A percentile compares a stretch with the other conserved stretches of the same genome.
These are phyloP conservation scores for Ceyx cyanopectus DNA, from an alignment of 2,113 vertebrate species.

Conservation along the genomic window DNA sequence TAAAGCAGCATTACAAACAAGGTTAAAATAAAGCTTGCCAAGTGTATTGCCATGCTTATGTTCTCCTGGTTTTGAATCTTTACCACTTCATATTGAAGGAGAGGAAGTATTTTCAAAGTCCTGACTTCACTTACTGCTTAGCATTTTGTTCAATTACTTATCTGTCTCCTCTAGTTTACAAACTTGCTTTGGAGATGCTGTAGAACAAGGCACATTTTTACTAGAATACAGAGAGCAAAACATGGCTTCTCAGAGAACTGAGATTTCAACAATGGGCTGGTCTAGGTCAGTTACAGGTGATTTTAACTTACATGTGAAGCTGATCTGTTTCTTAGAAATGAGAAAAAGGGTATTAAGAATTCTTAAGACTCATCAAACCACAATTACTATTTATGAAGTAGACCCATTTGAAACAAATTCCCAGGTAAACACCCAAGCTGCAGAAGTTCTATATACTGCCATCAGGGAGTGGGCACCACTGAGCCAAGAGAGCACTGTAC, in stretches of 20 bases:
- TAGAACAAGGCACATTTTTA: not conserved
- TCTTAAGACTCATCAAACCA: not conserved
- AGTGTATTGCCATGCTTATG: not conserved
- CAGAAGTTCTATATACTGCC: constrained; percentile 89
- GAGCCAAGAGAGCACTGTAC: constrained; percentile 83
- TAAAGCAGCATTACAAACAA: not conserved
- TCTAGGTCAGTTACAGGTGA: not conserved
- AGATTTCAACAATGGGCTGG: not conserved
- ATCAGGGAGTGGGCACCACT: constrained; percentile 92
- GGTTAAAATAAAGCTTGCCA: not conserved
- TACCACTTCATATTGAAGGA: not conserved
- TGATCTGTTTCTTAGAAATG: not conserved
- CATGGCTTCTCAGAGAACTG: not conserved
- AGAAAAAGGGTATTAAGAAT: not conserved
- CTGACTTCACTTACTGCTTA: not conserved
- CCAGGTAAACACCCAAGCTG: constrained; percentile 92
- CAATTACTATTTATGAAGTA: not conserved
- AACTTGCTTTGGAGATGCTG: not conserved
- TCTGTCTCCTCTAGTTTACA: not conserved
- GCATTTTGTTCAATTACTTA: not conserved
- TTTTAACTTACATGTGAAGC: rapidly evolving
- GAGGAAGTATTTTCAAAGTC: not conserved
- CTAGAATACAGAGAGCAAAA: not conserved
- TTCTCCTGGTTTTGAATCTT: not conserved
- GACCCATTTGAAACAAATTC: not conserved